Evolutionary conservation across 2,113 vertebrate species (phyloP).

Genomic region (human (Homo sapiens)): GRCh38 chr14:103558501-103559000

Average conservation of each 20-base stretch:
- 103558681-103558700: too few species aligned
- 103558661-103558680: not conserved
- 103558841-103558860: accelerated
- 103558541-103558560: not conserved
- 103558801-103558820: accelerated
- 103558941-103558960: not conserved
- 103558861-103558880: accelerated
- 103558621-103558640: accelerated
- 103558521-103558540: not conserved
- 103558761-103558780: not conserved
- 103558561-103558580: not conserved
- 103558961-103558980: not conserved
- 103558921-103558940: not conserved
- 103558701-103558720: not conserved
- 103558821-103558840: accelerated
- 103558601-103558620: not conserved
- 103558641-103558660: accelerated
- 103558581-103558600: not conserved
- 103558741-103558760: accelerated
- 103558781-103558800: not conserved
- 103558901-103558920: accelerated
- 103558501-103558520: not conserved
- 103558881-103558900: accelerated
- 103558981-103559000: not conserved
- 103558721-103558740: accelerated